Evolutionary conservation across 1,140 invertebrate species (phyloP).

Genomic region (Lepidurus apus): DNA sequence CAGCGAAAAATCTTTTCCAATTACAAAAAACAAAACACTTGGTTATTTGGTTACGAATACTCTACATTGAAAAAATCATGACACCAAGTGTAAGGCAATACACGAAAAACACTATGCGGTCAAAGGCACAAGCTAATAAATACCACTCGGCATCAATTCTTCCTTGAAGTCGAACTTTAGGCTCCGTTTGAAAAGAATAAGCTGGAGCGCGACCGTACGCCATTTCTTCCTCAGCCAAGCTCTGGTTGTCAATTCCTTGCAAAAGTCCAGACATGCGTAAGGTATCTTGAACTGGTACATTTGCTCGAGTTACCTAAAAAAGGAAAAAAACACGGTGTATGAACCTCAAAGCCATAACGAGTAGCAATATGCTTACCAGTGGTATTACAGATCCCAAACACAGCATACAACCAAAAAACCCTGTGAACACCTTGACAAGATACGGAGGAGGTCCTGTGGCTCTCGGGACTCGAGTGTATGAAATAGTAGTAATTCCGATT

Average conservation of each 20-base stretch:
- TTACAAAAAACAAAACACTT: too few species aligned
- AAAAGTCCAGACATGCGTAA: not conserved
- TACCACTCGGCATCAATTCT: constrained; percentile 17
- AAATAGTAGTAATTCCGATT: constrained; percentile 58
- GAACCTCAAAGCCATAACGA: not conserved
- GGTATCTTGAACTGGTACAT: not conserved
- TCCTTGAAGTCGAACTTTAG: not conserved
- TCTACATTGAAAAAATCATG: not conserved
- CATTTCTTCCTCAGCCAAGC: constrained; percentile 1
- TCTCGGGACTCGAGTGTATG: constrained; percentile 50
- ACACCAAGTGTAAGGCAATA: not conserved
- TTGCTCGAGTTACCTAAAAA: not conserved
- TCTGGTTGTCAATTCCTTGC: not conserved
- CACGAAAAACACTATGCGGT: not conserved
- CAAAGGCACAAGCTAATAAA: constrained; percentile 16
- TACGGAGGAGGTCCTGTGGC: constrained; percentile 51
- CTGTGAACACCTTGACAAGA: constrained; percentile 51
- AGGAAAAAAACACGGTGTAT: not conserved
- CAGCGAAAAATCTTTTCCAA: too few species aligned
- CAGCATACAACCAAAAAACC: constrained; percentile 50
- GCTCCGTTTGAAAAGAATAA: not conserved
- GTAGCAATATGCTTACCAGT: constrained; percentile 32
- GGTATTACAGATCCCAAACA: constrained; percentile 38
- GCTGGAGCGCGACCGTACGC: constrained; percentile 16
- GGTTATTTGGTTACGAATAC: too few species aligned